These are phyloP conservation scores for Diarsia mendica DNA, from an alignment of 2,888 invertebrate genomes.

Conservation along the genomic window DNA sequence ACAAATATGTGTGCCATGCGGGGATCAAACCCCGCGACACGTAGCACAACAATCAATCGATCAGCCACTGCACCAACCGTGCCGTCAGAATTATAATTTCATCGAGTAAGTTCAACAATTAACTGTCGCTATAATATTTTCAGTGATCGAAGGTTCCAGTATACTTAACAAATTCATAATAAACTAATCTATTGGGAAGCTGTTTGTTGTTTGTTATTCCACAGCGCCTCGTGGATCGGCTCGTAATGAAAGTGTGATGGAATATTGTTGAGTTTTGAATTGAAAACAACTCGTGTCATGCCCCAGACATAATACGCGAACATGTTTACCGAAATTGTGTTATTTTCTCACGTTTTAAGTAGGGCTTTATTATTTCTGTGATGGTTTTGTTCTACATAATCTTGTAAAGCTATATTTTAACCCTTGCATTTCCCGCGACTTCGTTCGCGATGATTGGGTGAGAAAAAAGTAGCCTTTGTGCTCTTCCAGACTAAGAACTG, in stretches of 20 bases:
- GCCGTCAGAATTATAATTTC: background rate
- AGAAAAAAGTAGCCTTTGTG: too few relatives aligned
- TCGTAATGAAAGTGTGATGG: constrained; percentile 26
- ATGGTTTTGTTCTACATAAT: background rate
- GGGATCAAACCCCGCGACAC: too few relatives aligned
- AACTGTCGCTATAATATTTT: constrained; percentile 4
- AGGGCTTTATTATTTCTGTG: background rate
- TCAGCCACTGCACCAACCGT: too few relatives aligned
- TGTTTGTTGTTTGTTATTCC: constrained; percentile 39
- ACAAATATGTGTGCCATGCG: too few relatives aligned
- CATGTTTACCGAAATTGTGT: background rate
- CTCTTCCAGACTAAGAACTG: too few relatives aligned
- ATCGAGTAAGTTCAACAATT: background rate
- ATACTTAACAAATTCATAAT: constrained; percentile 4
- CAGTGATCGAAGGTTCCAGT: background rate
- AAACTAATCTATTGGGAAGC: constrained; percentile 17
- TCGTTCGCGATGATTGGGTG: too few relatives aligned
- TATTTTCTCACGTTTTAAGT: background rate
- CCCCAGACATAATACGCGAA: background rate
- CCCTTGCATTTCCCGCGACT: too few relatives aligned
- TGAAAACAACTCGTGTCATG: background rate
- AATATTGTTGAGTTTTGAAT: constrained; percentile 26
- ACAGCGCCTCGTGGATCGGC: constrained; percentile 21
- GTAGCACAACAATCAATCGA: too few relatives aligned
- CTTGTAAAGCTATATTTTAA: background rate